phyloP scores from a whole-genome alignment of 2,888 invertebrate species.

The Eupelmus urozonus region DNA sequence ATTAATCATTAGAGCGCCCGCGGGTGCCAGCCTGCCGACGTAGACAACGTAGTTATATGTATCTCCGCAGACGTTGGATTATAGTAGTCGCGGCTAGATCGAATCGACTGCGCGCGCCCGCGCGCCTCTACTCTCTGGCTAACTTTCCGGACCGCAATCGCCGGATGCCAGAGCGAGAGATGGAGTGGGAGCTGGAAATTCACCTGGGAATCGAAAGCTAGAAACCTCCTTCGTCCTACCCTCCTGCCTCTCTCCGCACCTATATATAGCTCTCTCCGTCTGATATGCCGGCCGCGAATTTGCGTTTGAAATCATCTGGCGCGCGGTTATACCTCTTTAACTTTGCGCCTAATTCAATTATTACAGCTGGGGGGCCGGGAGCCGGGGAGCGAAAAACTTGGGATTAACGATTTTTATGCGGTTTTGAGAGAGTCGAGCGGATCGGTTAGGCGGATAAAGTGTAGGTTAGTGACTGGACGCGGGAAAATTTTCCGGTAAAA shows the following conservation, averaged over 20 bases:
- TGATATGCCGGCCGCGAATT: conserved; percentile 66
- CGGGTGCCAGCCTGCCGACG: conserved; percentile 46
- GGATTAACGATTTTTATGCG: too few relatives aligned
- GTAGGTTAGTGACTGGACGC: too few relatives aligned
- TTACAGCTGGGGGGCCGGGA: too few relatives aligned
- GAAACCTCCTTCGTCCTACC: conserved; percentile 61
- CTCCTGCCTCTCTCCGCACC: conserved; percentile 6
- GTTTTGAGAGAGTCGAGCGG: too few relatives aligned
- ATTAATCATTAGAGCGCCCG: conserved; percentile 63
- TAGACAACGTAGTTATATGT: conserved; percentile 56
- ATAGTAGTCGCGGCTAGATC: conserved; percentile 64
- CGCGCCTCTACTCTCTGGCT: too few relatives aligned
- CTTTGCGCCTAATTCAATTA: conserved; percentile 28
- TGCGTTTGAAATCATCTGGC: conserved; percentile 71
- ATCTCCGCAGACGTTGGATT: conserved; percentile 66
- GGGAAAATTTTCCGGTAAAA: too few relatives aligned
- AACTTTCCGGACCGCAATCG: conserved; percentile 72
- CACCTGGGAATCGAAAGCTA: conserved; percentile 66
- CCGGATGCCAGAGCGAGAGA: conserved; percentile 46
- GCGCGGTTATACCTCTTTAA: conserved; percentile 58
- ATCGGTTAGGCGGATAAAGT: too few relatives aligned
- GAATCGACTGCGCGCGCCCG: too few relatives aligned
- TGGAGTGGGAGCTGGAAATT: conserved; percentile 62
- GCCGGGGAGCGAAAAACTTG: too few relatives aligned
- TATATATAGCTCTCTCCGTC: conserved; percentile 40